Evolutionary conservation across 2,797 vertebrate genomes (phyloP).

Genomic region (Bovichtus variegatus): DNA sequence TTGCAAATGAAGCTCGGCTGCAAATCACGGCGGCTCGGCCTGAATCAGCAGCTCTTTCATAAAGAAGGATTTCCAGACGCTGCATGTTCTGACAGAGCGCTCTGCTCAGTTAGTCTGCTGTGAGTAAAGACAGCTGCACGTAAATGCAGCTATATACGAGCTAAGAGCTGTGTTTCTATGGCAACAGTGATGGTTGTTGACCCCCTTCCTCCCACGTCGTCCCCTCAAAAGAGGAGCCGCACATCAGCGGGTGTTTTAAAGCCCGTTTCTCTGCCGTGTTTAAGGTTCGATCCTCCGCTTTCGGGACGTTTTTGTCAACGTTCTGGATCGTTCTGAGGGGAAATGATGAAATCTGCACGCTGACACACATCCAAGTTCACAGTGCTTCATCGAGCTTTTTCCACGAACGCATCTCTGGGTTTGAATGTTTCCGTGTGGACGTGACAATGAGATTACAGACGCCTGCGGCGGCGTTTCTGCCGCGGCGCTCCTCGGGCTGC

Average conservation of each 20-base stretch:
- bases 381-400: too few species aligned
- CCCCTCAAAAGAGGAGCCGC: neutral
- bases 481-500: too few species aligned
- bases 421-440: too few species aligned
- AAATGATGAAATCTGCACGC: neutral
- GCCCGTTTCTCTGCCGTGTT: neutral
- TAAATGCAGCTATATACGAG: constrained; percentile 30
- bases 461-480: too few species aligned
- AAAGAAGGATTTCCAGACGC: constrained; percentile 72
- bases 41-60: constrained; percentile 82
- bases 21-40: constrained; percentile 73
- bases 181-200: constrained; percentile 1
- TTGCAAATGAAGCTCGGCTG: constrained; percentile 78
- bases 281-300: neutral
- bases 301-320: neutral
- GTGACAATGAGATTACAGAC: too few species aligned
- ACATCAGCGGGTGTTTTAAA: neutral
- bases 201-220: constrained; percentile 2
- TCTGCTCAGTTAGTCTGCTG: constrained; percentile 28
- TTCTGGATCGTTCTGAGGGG: neutral
- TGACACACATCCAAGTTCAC: neutral
- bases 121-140: constrained; percentile 42
- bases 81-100: constrained; percentile 55
- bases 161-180: neutral
- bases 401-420: too few species aligned